phyloP scores from a whole-genome alignment of 2,888 invertebrate genomes.

The Diplazon laetatorius region DNA sequence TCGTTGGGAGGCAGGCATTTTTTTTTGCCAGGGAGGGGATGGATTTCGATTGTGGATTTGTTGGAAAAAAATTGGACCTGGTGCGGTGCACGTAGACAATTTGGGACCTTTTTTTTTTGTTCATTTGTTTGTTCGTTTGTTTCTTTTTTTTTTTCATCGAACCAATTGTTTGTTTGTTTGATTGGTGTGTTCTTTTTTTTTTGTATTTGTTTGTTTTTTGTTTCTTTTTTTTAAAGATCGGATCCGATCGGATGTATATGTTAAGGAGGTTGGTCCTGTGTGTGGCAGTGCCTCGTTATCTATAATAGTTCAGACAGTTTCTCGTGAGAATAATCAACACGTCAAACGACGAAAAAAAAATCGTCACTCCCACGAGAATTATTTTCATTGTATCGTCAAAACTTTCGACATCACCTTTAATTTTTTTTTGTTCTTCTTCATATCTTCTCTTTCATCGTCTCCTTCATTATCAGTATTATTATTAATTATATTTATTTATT shows the following conservation, averaged over 20 bases:
- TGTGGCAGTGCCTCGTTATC: conserved; percentile 70
- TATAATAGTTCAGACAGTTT: conserved; percentile 44
- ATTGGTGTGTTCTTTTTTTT: too few relatives aligned
- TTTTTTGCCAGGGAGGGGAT: conserved; percentile 10
- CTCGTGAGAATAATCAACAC: conserved; percentile 39
- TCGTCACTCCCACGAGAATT: conserved; percentile 56
- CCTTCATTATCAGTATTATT: not conserved
- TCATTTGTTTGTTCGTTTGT: not conserved
- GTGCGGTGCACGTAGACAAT: conserved; percentile 39
- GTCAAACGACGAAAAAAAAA: conserved; percentile 39
- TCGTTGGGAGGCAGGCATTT: conserved; percentile 33
- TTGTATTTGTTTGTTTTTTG: too few relatives aligned
- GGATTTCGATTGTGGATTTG: conserved; percentile 48
- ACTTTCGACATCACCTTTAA: conserved; percentile 45
- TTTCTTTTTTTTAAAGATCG: conserved; percentile 26
- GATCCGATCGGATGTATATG: conserved; percentile 44
- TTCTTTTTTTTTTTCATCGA: conserved; percentile 14
- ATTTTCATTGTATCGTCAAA: conserved; percentile 29
- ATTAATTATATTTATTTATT: too few relatives aligned
- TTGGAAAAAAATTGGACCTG: conserved; percentile 57
- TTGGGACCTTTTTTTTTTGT: conserved; percentile 1
- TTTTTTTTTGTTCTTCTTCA: conserved; percentile 4
- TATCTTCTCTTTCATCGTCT: conserved; percentile 44
- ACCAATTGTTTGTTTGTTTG: too few relatives aligned
- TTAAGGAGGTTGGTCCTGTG: conserved; percentile 68